Evolutionary conservation across 92 coral and sea anemone species (phyloP), one percentile per base, ranked within the genome.

Genomic region (Pocillopora meandrina): DNA sequence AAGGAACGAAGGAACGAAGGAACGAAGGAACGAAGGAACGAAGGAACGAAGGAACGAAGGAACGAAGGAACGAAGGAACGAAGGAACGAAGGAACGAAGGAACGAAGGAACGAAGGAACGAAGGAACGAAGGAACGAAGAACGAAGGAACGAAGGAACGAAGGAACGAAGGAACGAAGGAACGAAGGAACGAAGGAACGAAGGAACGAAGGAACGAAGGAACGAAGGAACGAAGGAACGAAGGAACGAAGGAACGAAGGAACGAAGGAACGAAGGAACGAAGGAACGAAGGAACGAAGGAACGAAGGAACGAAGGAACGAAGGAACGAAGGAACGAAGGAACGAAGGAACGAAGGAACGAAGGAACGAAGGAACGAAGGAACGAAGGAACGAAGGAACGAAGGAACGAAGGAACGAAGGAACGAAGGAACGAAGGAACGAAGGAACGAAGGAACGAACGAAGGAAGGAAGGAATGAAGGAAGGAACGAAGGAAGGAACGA

Each of bases 341-440:
- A n/a, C n/a, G n/a, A n/a, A n/a, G n/a, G n/a, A n/a, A n/a, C 23
- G 79, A 61, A 57, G 76, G 26, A 72, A 78, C 18, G 67, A 72
- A 78, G 36, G 70, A 47, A 78, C 7, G 67, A 36, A 78, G 68
- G 70, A 72, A 35, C 21, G 68, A 36, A 58, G 34, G 57, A 49
- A 34, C 16, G 81, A 61, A 76, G 31, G 60, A 78, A 23, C 16
- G 64, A 60, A 64, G 9, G 26, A 61, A 35, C 3, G 18, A 42
- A 13, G 81, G 81, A 76, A 1, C 18, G 81, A 49, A 13, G 81
- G 64, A 1, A 58, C 26, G 81, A 76, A 58, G 35, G 64, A 17
- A 58, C 36, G 70, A 1, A 58, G 64, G 64, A 78, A 23, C 13
- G 82, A 59, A 61, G 31, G 60, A 78, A 23, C 16, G 64, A 60